A percentile compares a stretch with the other conserved stretches of the same genome.
Evolutionary conservation across 1,140 invertebrate genomes (phyloP).

Genomic region (Chionoecetes opilio): DNA sequence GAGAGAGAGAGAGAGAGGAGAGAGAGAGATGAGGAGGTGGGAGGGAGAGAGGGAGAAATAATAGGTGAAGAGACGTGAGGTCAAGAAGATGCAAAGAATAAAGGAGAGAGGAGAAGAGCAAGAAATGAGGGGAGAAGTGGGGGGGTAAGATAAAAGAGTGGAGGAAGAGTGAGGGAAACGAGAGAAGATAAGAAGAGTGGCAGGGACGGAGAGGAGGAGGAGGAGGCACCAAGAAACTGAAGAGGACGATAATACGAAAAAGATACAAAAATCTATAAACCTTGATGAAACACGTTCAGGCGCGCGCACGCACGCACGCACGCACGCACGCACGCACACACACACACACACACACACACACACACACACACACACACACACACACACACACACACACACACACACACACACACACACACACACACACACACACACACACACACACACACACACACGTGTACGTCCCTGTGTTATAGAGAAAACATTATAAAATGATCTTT

Average conservation of each 20-base stretch:
- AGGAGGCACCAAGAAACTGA: slow-evolving; percentile 17
- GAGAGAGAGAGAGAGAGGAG: neutral
- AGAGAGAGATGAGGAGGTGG: neutral
- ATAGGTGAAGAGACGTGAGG: slow-evolving; percentile 23
- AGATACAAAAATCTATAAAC: neutral
- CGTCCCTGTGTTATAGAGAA: neutral
- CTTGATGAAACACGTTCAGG: neutral
- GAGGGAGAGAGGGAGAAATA: neutral
- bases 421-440: too few species aligned
- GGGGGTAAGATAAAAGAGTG: neutral
- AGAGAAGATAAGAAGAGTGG: slow-evolving; percentile 41
- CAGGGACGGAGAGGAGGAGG: neutral
- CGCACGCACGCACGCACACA: neutral
- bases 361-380: too few species aligned
- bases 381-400: too few species aligned
- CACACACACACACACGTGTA: too few species aligned
- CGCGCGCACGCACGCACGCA: neutral
- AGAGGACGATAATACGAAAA: neutral
- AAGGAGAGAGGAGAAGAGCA: slow-evolving; percentile 16
- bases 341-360: too few species aligned
- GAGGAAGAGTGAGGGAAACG: slow-evolving; percentile 36
- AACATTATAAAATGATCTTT: neutral
- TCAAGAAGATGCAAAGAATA: neutral
- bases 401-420: too few species aligned
- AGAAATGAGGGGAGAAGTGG: neutral